Conservation (phyloP, 2,797 vertebrate species). For the Cephalopachus bancanus region DNA sequence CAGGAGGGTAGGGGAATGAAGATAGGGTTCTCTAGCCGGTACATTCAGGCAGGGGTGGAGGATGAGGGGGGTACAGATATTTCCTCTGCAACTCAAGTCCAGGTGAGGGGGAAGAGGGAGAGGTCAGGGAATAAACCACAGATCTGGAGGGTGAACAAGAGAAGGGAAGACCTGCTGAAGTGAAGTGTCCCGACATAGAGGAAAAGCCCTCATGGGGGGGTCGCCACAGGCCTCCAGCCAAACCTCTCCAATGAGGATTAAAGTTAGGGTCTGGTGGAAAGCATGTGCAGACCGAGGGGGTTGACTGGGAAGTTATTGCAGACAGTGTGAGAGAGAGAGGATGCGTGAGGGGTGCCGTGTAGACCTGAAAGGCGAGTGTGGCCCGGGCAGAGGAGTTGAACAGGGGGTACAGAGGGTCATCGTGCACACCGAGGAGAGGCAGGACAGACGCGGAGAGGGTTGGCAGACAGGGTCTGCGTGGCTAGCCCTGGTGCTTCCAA, state of each 20-base stretch:
- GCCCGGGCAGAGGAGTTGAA: background rate
- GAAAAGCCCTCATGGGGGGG: background rate
- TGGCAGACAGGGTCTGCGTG: background rate
- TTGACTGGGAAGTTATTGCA: background rate
- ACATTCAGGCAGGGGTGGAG: background rate
- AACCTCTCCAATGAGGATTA: background rate
- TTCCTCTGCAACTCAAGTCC: conserved; percentile 61
- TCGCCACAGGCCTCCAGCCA: conserved; percentile 25
- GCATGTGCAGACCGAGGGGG: background rate
- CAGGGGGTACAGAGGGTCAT: background rate
- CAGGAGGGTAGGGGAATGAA: fast-evolving
- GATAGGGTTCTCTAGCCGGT: background rate
- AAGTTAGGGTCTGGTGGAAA: background rate
- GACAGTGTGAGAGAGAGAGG: background rate
- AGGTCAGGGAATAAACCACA: conserved; percentile 48
- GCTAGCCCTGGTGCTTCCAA: background rate
- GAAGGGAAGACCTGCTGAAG: background rate
- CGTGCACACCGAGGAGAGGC: background rate
- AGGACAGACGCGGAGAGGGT: background rate
- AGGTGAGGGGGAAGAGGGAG: background rate
- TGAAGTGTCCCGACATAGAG: conserved; percentile 1
- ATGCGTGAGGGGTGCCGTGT: background rate
- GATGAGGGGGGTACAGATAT: background rate
- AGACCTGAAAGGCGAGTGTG: background rate
- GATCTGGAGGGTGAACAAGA: background rate